These are phyloP conservation scores for Phengaris alcon DNA, from an alignment of 2,888 invertebrate genomes.

Conservation along the genomic window DNA sequence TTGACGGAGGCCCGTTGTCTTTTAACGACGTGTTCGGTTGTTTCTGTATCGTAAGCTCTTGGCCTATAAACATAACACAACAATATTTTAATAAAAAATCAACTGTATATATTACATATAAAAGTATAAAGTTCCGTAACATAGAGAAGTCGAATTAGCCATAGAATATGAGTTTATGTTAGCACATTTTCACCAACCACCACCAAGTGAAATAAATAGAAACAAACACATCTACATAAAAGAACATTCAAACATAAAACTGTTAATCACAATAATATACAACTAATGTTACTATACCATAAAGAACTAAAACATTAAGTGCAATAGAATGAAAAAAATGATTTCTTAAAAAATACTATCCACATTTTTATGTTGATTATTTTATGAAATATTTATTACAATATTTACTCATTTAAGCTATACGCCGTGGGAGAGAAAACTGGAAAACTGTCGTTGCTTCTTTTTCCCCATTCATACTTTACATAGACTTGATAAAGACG, in stretches of 20 bases:
- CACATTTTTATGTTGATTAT: not conserved
- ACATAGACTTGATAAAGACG: too few relatives aligned
- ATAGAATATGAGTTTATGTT: constrained; percentile 76
- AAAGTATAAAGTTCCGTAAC: constrained; percentile 32
- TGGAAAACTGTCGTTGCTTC: not conserved
- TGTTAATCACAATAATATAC: constrained; percentile 16
- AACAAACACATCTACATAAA: constrained; percentile 36
- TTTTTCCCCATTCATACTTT: not conserved
- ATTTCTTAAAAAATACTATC: not conserved
- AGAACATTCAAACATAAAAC: not conserved
- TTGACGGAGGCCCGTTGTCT: constrained; percentile 81
- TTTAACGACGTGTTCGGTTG: constrained; percentile 94
- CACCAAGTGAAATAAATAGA: constrained; percentile 60
- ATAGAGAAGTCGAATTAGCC: constrained; percentile 70
- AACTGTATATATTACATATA: constrained; percentile 28
- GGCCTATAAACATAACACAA: constrained; percentile 75
- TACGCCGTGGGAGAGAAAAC: not conserved
- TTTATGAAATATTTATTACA: not conserved
- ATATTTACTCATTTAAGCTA: not conserved
- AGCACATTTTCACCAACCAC: constrained; percentile 80
- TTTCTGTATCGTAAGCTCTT: constrained; percentile 97
- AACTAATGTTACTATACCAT: constrained; percentile 15
- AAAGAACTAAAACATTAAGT: not conserved
- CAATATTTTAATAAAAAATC: constrained; percentile 12
- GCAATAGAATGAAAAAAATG: not conserved